Conservation (phyloP, 2,888 invertebrate genomes). For the Drosophila helvetica region DNA sequence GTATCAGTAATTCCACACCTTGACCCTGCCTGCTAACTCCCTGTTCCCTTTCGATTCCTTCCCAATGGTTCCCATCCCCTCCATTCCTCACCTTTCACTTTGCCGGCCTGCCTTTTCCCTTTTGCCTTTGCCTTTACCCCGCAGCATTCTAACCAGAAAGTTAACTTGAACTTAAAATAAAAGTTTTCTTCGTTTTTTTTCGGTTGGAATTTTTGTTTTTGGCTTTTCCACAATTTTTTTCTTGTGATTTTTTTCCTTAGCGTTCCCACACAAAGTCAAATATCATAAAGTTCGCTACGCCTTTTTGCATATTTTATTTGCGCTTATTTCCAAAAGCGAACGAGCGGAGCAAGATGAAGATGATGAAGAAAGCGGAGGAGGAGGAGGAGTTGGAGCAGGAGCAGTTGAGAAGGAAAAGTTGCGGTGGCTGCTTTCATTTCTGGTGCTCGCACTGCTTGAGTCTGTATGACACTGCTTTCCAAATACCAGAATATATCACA, state of each 20-base stretch:
- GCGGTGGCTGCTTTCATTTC: slow-evolving; percentile 21
- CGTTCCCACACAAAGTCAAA: slow-evolving; percentile 73
- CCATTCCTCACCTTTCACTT: slow-evolving; percentile 3
- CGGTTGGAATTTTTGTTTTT: slow-evolving; percentile 36
- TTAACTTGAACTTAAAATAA: slow-evolving; percentile 81
- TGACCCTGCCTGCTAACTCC: too few species aligned
- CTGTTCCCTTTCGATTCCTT: not conserved
- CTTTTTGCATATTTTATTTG: slow-evolving; percentile 81
- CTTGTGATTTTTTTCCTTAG: slow-evolving; percentile 43
- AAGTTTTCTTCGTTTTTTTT: slow-evolving; percentile 63
- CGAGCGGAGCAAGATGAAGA: slow-evolving; percentile 4
- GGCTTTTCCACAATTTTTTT: slow-evolving; percentile 25
- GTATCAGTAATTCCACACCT: too few species aligned
- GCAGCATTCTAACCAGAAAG: slow-evolving; percentile 76
- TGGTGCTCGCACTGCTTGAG: slow-evolving; percentile 8
- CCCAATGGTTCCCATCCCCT: not conserved
- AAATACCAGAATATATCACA: too few species aligned
- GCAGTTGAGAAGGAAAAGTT: slow-evolving; percentile 53
- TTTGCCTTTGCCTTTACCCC: slow-evolving; percentile 35
- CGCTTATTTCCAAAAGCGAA: slow-evolving; percentile 64
- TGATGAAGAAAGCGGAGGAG: not conserved
- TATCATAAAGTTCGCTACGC: slow-evolving; percentile 80
- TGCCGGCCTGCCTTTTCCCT: slow-evolving; percentile 2
- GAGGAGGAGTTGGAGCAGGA: slow-evolving; percentile 9
- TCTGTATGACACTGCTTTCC: not conserved